Conservation (phyloP, 92 coral and sea anemone genomes). For the Meandrina meandrites region DNA sequence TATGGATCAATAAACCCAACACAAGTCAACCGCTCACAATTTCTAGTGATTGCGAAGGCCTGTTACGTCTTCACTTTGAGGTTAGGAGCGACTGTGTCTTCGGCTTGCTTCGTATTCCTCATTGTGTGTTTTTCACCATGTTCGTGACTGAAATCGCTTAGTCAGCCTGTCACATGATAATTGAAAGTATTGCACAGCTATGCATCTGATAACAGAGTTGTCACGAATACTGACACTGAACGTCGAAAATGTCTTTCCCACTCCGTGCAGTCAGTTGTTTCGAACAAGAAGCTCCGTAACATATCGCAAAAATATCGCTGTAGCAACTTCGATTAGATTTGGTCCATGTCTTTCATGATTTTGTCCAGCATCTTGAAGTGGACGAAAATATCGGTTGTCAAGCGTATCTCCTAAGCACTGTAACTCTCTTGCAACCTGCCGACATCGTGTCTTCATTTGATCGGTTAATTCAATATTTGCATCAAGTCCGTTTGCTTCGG, state of each 20-base stretch:
- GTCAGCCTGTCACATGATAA: slow-evolving; percentile 1
- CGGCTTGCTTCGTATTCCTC: neutral
- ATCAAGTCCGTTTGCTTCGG: neutral
- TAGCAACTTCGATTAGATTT: neutral
- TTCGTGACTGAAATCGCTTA: neutral
- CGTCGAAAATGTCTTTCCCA: neutral
- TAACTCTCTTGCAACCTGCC: slow-evolving; percentile 37
- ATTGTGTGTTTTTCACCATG: neutral
- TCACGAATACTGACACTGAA: neutral
- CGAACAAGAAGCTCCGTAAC: slow-evolving; percentile 21
- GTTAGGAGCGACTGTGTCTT: neutral
- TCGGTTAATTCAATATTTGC: slow-evolving; percentile 11
- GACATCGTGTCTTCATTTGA: slow-evolving; percentile 19
- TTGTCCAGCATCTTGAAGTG: neutral
- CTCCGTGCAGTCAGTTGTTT: neutral
- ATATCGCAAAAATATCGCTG: slow-evolving; percentile 6
- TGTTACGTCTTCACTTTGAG: neutral
- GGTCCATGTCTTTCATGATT: slow-evolving; percentile 2
- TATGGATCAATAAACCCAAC: neutral
- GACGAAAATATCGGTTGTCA: slow-evolving; percentile 10
- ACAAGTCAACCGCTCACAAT: neutral
- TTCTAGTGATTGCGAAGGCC: neutral
- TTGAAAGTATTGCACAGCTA: slow-evolving; percentile 1
- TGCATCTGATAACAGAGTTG: neutral
- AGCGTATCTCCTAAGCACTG: slow-evolving; percentile 20